phyloP scores from a whole-genome alignment of 2,113 vertebrate genomes.

The Sceloporus tristichus region DNA sequence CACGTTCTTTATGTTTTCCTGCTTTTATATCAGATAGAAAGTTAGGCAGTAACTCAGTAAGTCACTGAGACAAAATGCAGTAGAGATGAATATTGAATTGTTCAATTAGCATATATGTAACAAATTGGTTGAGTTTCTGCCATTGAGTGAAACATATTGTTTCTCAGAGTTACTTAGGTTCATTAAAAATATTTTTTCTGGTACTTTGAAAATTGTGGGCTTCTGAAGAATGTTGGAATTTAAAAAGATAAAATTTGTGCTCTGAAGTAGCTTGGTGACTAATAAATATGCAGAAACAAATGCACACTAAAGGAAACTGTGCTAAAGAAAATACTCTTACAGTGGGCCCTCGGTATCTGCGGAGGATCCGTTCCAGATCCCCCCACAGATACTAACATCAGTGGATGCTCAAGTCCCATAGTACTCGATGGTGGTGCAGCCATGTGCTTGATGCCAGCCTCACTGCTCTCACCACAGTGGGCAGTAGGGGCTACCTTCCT shows the following conservation, averaged over 20 bases:
- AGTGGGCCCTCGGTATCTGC: no score
- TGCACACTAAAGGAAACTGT: background rate
- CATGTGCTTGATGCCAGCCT: no score
- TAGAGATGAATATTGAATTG: no score
- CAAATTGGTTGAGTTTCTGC: background rate
- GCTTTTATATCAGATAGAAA: background rate
- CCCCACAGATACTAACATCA: no score
- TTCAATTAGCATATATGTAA: background rate
- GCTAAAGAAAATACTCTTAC: background rate
- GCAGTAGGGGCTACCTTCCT: no score
- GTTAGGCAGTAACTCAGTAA: background rate
- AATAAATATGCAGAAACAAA: background rate
- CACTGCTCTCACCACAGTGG: no score
- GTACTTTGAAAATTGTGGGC: background rate
- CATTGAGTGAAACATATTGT: background rate
- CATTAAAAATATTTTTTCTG: background rate
- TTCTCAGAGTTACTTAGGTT: background rate
- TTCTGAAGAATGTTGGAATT: background rate
- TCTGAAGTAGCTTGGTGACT: background rate
- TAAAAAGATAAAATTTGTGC: background rate
- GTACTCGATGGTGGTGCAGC: no score
- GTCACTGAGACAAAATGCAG: no score
- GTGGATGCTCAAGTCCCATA: no score
- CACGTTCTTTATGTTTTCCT: conserved; percentile 17
- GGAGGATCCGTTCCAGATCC: no score